Evolutionary conservation across 37 sponge, comb jelly and placozoan species (phyloP).

Genomic region (Cliona cf. orientalis): DNA sequence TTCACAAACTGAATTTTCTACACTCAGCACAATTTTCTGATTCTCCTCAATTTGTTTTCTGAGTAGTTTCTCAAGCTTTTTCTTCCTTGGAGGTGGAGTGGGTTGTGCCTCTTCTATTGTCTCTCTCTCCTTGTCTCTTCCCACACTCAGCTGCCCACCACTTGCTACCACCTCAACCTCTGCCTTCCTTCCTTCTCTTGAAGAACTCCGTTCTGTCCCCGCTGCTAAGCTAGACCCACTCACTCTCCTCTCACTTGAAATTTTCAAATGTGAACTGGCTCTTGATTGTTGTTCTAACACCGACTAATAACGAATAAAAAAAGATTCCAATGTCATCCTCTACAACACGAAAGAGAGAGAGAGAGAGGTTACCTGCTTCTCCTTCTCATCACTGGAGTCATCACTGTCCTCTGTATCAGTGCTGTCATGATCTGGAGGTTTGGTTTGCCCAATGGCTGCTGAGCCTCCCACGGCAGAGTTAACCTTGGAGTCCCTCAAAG

Average conservation of each 20-base stretch:
- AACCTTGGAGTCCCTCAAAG: background rate
- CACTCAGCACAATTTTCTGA: too few species aligned
- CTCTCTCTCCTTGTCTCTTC: too few species aligned
- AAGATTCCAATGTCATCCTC: background rate
- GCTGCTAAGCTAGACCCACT: too few species aligned
- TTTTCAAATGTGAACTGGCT: background rate
- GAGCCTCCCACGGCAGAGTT: conserved; percentile 6
- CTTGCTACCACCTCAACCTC: too few species aligned
- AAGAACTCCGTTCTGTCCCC: too few species aligned
- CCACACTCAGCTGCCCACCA: too few species aligned
- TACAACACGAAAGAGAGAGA: background rate
- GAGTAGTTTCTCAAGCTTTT: conserved; percentile 22
- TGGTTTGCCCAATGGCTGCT: background rate
- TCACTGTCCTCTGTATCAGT: conserved; percentile 79
- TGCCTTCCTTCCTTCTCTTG: too few species aligned
- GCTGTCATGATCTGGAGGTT: background rate
- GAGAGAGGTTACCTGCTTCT: conserved; percentile 1
- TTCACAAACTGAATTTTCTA: too few species aligned
- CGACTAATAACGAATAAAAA: background rate
- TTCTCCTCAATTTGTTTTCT: background rate
- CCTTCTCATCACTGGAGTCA: conserved; percentile 63
- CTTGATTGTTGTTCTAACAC: background rate
- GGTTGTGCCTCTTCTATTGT: conserved; percentile 19
- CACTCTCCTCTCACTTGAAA: too few species aligned
- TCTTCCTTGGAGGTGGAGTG: conserved; percentile 46